Evolutionary conservation across 2,888 invertebrate species (phyloP), one percentile per base, ranked within the genome.

Genomic region (Dugesia japonica): DNA sequence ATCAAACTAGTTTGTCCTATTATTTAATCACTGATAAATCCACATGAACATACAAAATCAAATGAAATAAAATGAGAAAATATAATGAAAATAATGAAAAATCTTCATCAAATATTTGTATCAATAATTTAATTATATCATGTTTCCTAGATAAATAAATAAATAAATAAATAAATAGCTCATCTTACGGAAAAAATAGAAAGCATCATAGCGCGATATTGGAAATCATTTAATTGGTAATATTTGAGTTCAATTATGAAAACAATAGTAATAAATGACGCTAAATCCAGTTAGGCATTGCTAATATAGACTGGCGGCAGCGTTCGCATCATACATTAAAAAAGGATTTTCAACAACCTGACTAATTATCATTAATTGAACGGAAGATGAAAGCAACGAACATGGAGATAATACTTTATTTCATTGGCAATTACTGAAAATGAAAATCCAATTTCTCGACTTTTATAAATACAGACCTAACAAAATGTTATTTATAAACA

Each of bases 281-380:
- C 56, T 23, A n/a, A 20, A 56, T 20, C 4, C 56, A 56, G 56
- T 56, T 56, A 56, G 17, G n/a, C 20, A 56, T 56, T 13, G 56
- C 23, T n/a, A 56, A 56, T n/a, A 20, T 56, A 4, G 56, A 56
- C 56, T 56, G 56, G 56, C 56, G 56, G 56, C 56, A 56, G 20
- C 17, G 13, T n/a, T 56, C n/a, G 56, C 17, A 56, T 56, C 17
- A n/a, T 56, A 56, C 56, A 56, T 23, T 56, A n/a, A 23, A 56
- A 13, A 9, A n/a, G 56, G 7, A 7, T 56, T 23, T 23, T 23
- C 56, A 56, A 56, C 56, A 56, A 56, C 56, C 56, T 23, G 56
- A 56, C 56, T 56, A 56, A 56, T 56, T 56, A 56, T 56, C 56
- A 56, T 56, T 56, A 56, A 23, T 56, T 13, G n/a, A 56, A 56